Base-by-base conservation (phyloP, 2,113 vertebrate species). In the Rhadina sibilatrix region DNA sequence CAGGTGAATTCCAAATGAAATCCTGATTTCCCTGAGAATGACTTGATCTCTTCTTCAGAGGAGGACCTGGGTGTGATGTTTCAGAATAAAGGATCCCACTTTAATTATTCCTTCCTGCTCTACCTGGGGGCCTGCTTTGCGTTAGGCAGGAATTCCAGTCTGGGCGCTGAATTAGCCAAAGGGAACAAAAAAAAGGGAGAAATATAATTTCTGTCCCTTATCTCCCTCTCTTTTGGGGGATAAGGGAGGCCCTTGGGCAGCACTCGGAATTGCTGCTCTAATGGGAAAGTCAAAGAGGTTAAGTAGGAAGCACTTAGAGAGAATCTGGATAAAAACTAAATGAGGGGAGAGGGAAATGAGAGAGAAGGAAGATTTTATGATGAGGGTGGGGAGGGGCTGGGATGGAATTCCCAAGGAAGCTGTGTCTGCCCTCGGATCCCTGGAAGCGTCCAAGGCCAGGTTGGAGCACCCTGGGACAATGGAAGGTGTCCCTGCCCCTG, bases 1-100 rank as follows among this genome's bases (percentile, higher is more conserved):
- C 95, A 84, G 89, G 89, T 87, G 88, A 97, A 90, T 96, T 97
- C 82, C 70, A 93, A 93, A 96, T 91, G 37, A 86, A 98, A 91
- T 61, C 46, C 84, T 79, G 72, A 94, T 95, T 96, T 95, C 82
- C 90, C 79, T 68, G 66, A 90, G 78, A 97, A 96, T 5, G 53
- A 82, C 74, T 84, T 60, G 68, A 84, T 84, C 74, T 79, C 69
- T 24, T 37, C 78, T 75, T 75, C 78, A 87, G 53, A 82, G 80
- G 28, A 82, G 65, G 42, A 35, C 81, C 60, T 70, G 52, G 77
- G 40, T 31, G 85, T 31, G 88, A 74, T 77, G 75, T 46, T 53
- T 63, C 61, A 44, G 84, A 38, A 84, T 5, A 50, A 79, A 90
- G 65, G 75, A 57, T 27, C 69, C n/a, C 15, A 28, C 30, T 94